These are phyloP conservation scores for Vollenhovia emeryi DNA, from an alignment of 1,140 invertebrate species.

Conservation along the genomic window DNA sequence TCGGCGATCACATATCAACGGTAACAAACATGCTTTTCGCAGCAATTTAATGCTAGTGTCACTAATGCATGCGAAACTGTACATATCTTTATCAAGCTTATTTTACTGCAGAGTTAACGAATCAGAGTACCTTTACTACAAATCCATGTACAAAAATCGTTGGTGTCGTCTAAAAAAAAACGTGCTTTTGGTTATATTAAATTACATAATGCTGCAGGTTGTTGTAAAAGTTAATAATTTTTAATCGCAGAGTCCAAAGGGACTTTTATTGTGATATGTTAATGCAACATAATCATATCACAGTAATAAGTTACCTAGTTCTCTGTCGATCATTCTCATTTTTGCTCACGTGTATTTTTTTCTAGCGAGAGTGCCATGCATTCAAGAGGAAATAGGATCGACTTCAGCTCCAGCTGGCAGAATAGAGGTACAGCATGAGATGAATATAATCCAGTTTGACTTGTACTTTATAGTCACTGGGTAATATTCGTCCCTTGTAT, in stretches of 20 bases:
- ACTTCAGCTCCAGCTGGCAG: neutral
- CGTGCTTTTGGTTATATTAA: neutral
- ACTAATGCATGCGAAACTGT: neutral
- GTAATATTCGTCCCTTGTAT: constrained; percentile 87
- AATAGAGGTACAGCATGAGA: constrained; percentile 80
- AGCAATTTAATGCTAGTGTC: constrained; percentile 4
- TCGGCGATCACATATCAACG: neutral
- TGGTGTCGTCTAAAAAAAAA: neutral
- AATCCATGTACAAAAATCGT: neutral
- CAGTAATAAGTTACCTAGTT: constrained; percentile 86
- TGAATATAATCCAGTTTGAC: constrained; percentile 85
- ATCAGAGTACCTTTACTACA: neutral
- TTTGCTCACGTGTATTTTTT: neutral
- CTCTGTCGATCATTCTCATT: constrained; percentile 70
- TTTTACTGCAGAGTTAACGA: neutral
- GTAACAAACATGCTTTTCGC: neutral
- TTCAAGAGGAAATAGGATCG: neutral
- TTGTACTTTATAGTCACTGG: constrained; percentile 85
- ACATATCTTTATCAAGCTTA: neutral
- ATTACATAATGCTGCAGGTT: neutral
- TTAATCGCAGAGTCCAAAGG: constrained; percentile 77
- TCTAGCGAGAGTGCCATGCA: neutral
- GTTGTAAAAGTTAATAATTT: neutral
- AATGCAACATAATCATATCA: constrained; percentile 83
- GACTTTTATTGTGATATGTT: constrained; percentile 86